phyloP scores from a whole-genome alignment of 2,888 invertebrate species.

The Cheilosia urbana region DNA sequence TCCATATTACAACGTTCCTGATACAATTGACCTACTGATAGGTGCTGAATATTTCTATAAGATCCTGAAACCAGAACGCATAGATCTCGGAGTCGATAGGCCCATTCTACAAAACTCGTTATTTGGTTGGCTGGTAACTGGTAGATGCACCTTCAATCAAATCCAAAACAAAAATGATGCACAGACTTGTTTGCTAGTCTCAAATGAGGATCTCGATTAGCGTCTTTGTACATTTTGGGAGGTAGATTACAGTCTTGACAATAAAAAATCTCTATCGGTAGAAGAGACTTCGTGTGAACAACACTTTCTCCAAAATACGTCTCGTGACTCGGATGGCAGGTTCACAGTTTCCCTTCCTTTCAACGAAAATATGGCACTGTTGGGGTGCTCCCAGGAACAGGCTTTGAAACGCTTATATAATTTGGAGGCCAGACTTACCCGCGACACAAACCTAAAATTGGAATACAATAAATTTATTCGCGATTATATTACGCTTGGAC shows the following conservation, averaged over 20 bases:
- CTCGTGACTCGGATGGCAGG: constrained; percentile 7
- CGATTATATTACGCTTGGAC: constrained; percentile 16
- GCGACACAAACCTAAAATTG: too few species aligned
- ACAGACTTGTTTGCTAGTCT: constrained; percentile 8
- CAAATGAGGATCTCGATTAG: too few species aligned
- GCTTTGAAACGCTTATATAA: constrained; percentile 6
- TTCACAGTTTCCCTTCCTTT: constrained; percentile 12
- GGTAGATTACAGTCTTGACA: too few species aligned
- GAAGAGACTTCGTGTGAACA: too few species aligned
- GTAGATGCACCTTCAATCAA: constrained; percentile 10
- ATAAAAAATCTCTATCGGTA: too few species aligned
- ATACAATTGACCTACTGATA: too few species aligned
- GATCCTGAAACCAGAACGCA: constrained; percentile 16
- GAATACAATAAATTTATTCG: too few species aligned
- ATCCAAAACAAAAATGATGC: not conserved
- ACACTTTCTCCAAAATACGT: not conserved
- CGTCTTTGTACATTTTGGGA: too few species aligned
- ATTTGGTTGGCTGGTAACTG: constrained; percentile 18
- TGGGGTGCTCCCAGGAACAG: constrained; percentile 9
- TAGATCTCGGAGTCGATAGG: constrained; percentile 14
- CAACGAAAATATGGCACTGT: not conserved
- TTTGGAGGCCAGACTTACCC: not conserved
- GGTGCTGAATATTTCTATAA: too few species aligned
- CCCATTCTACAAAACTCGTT: constrained; percentile 18
- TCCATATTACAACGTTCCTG: too few species aligned